Evolutionary conservation across 2,113 vertebrate genomes (phyloP).

Genomic region (Odontophorus gujanensis): DNA sequence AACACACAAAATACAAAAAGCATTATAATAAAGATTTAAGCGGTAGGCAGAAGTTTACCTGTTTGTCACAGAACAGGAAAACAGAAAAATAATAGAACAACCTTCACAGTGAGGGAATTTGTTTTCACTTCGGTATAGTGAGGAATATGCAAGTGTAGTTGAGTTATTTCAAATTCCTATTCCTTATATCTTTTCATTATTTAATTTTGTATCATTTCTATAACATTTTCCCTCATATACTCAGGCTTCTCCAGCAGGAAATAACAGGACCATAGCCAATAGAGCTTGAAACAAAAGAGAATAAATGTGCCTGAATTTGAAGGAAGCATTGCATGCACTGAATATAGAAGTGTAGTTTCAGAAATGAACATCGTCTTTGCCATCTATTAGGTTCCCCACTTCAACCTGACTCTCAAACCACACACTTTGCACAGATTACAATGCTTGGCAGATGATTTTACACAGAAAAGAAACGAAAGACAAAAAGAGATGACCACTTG

Average conservation of each 20-base stretch:
- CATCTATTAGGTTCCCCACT: neutral
- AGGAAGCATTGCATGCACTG: neutral
- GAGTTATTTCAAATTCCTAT: neutral
- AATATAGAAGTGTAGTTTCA: neutral
- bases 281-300: neutral
- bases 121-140: neutral
- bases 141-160: neutral
- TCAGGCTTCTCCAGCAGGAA: neutral
- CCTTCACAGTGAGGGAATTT: neutral
- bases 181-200: neutral
- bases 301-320: neutral
- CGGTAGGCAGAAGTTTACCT: neutral
- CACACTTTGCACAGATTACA: neutral
- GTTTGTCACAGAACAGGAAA: neutral
- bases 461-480: constrained; percentile 2
- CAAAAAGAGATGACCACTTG: constrained; percentile 10
- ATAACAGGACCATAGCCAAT: neutral
- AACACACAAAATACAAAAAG: neutral
- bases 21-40: neutral
- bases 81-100: neutral
- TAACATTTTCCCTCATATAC: neutral
- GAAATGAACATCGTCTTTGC: neutral
- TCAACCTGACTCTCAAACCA: neutral
- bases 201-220: neutral
- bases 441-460: constrained; percentile 12